Evolutionary conservation across 2,888 invertebrate genomes (phyloP).

Genomic region (Cryptocheilus praepositus): DNA sequence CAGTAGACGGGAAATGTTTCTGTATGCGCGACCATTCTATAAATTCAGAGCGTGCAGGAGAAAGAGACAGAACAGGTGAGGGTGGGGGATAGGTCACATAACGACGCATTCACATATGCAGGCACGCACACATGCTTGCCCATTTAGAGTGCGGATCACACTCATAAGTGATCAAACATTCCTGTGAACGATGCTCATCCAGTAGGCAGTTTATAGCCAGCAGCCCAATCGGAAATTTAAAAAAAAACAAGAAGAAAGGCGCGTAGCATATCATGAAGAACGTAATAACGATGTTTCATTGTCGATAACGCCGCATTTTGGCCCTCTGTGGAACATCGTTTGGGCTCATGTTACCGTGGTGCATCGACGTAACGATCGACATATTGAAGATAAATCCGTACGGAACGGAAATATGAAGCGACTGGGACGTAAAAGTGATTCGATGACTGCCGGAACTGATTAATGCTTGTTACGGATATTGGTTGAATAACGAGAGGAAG

Average conservation of each 20-base stretch:
- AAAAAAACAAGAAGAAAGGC: constrained; percentile 2
- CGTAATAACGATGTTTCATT: constrained; percentile 12
- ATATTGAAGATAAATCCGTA: no score
- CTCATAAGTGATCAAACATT: constrained; percentile 18
- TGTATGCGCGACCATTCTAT: not conserved
- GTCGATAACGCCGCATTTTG: constrained; percentile 17
- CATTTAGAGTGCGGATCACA: not conserved
- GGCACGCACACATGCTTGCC: not conserved
- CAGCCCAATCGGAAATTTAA: constrained; percentile 18
- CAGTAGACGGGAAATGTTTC: not conserved
- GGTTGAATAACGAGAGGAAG: no score
- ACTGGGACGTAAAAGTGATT: no score
- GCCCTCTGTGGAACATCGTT: constrained; percentile 27
- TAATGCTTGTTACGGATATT: no score
- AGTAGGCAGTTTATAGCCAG: constrained; percentile 9
- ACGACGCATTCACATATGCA: constrained; percentile 8
- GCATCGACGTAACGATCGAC: no score
- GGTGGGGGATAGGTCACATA: not conserved
- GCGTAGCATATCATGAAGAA: constrained; percentile 2
- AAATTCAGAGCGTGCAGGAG: not conserved
- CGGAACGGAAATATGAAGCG: no score
- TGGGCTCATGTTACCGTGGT: no score
- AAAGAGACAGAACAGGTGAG: not conserved
- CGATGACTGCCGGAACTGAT: no score
- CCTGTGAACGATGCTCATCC: constrained; percentile 9